These are phyloP conservation scores for Tethya wilhelma DNA, from an alignment of 37 sponge, comb jelly and placozoan genomes.

Conservation along the genomic window DNA sequence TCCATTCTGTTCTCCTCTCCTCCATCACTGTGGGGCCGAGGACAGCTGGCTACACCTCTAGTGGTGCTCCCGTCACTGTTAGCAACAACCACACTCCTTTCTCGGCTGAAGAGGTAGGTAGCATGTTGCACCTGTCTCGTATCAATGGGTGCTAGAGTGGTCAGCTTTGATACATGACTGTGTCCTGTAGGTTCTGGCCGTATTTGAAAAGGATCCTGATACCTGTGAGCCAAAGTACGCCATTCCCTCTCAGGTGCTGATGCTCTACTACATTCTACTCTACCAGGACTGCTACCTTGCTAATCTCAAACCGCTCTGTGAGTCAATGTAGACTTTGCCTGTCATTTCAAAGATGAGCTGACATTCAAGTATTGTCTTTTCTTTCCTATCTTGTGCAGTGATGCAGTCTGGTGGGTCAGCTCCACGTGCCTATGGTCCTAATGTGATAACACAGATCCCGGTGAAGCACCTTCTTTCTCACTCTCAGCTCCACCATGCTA, in stretches of 20 bases:
- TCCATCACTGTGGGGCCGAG: neutral
- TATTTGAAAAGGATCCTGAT: conserved; percentile 28
- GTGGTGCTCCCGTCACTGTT: neutral
- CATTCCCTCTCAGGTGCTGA: conserved; percentile 54
- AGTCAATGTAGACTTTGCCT: neutral
- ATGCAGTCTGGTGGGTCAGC: neutral
- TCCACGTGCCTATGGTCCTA: conserved; percentile 65
- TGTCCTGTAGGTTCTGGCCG: conserved; percentile 31
- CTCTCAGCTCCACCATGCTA: conserved; percentile 31
- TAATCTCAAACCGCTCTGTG: conserved; percentile 61
- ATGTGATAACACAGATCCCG: conserved; percentile 56
- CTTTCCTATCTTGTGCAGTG: conserved; percentile 29
- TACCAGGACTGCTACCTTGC: conserved; percentile 74
- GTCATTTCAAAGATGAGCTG: neutral
- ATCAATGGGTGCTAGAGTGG: neutral
- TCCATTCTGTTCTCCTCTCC: conserved; percentile 61
- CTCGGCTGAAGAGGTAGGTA: conserved; percentile 50
- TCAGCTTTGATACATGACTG: neutral
- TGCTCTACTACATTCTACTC: conserved; percentile 74
- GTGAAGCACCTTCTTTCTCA: conserved; percentile 62
- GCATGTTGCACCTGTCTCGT: neutral
- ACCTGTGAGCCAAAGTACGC: conserved; percentile 9
- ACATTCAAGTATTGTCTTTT: neutral
- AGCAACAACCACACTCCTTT: conserved; percentile 41
- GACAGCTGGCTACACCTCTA: conserved; percentile 5